Percentiles rank a stretch among this genome's conserved stretches.
These are phyloP conservation scores for Leiothrix lutea DNA, from an alignment of 2,113 vertebrate genomes.

Conservation along the genomic window DNA sequence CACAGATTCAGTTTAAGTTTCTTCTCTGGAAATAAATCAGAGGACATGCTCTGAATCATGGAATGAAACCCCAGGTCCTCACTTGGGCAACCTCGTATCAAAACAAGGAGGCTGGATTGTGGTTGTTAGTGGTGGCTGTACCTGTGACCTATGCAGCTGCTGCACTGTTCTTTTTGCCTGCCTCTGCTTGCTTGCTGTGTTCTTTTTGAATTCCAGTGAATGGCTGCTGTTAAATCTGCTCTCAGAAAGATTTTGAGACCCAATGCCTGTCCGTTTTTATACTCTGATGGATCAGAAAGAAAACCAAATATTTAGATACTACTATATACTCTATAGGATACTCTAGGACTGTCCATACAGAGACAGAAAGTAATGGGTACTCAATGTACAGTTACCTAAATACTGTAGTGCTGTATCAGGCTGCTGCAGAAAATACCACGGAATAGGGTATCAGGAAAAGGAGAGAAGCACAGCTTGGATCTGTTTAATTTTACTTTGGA, in stretches of 20 bases:
- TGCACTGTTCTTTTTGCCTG: not conserved
- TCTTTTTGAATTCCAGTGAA: not conserved
- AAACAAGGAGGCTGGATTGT: not conserved
- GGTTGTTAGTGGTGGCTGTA: not conserved
- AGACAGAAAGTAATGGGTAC: not conserved
- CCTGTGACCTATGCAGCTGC: not conserved
- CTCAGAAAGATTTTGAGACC: not conserved
- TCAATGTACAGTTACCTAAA: not conserved
- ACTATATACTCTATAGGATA: not conserved
- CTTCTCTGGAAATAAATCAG: not conserved
- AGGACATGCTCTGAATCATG: not conserved
- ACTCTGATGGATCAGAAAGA: not conserved
- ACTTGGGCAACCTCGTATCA: not conserved
- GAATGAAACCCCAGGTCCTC: not conserved
- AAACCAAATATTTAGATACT: not conserved
- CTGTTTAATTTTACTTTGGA: not conserved
- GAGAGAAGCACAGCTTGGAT: not conserved
- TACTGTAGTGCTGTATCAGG: not conserved
- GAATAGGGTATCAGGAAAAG: not conserved
- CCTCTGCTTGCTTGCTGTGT: not conserved
- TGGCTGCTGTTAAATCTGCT: not conserved
- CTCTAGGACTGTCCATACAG: not conserved
- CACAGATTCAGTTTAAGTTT: not conserved
- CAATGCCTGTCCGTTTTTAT: not conserved
- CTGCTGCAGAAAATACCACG: not conserved